Base-by-base conservation (phyloP, 1,140 invertebrate genomes). In the Micrasema minimum region DNA sequence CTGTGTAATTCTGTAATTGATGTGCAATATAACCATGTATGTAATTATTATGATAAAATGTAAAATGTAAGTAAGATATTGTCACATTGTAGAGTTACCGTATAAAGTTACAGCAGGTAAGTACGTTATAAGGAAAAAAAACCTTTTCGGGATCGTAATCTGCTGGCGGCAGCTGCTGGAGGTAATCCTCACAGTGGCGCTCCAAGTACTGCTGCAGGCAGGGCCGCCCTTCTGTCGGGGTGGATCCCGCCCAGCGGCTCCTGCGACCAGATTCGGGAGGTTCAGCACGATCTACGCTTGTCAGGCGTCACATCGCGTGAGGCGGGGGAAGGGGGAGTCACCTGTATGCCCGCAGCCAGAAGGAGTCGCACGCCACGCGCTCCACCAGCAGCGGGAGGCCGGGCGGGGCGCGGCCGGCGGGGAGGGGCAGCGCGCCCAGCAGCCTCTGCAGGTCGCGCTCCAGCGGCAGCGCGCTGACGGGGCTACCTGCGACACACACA, bases 131-230 rank as follows among this genome's bases (percentile, higher is more conserved):
- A n/a, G n/a, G n/a, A n/a, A n/a, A n/a, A 31, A 31, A 2, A 31
- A 55, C 72, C 48, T 69, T 71, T 48, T 75, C 74, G 1, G 74
- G 74, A 35, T 75, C 74, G 37, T 75, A 75, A 2, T 43, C 46
- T 12, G 50, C 53, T 1, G 74, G 74, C 41, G 65, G 55, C 51
- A 72, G 66, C 10, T 66, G 35, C 50, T 69, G 61, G 45, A 75
- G 64, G 10, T 72, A 51, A 18, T 72, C 69, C n/a, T 67, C 20
- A 22, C 46, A 67, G 51, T 75, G 74, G 9, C 43, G 37, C 48
- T 75, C 74, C 62, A 75, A 51, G 50, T 71, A 75, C 3, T 57
- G 46, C 35, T 70, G 66, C 10, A 75, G 62, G 57, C 20, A 69
- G 4, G 74, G 74, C 14, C 61, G 4, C 0, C 46, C 65, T 14